Conservation (phyloP, 2,113 vertebrate species). For the Eptesicus fuscus region DNA sequence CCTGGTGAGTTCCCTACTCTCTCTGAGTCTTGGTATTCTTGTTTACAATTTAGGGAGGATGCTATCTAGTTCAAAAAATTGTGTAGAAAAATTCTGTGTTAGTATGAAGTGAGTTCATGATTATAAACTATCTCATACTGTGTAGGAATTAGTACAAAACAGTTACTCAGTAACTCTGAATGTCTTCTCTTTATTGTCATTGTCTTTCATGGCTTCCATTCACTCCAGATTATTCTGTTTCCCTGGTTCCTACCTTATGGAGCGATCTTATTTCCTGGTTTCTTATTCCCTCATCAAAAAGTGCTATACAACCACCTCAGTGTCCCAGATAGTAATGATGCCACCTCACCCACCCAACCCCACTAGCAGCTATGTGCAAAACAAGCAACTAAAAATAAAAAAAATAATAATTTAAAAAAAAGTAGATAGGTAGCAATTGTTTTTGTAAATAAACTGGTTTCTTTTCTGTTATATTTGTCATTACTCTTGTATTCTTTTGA, state of each 20-base stretch:
- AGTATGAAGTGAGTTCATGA: background rate
- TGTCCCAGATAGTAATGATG: background rate
- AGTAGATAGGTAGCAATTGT: background rate
- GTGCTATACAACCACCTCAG: background rate
- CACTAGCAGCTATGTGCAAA: background rate
- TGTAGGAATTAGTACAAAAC: background rate
- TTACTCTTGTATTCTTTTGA: constrained; percentile 31
- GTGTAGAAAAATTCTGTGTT: too few species aligned
- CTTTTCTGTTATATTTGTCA: constrained; percentile 11
- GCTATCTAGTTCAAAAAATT: background rate
- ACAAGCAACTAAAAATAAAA: background rate
- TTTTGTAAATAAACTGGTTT: background rate
- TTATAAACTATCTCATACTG: background rate
- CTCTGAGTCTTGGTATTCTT: background rate
- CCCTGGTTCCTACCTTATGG: background rate
- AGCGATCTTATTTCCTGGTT: background rate
- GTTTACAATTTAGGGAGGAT: background rate
- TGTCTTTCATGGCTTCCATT: background rate
- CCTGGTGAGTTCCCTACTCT: background rate
- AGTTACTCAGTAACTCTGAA: background rate
- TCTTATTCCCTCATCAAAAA: background rate
- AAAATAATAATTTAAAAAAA: too few species aligned
- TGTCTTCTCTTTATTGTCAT: background rate
- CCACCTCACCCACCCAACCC: background rate
- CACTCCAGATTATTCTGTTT: background rate